A percentile compares a stretch with the other conserved stretches of the same genome.
Evolutionary conservation across 2,888 invertebrate species (phyloP).

Genomic region (Malachius bipustulatus): DNA sequence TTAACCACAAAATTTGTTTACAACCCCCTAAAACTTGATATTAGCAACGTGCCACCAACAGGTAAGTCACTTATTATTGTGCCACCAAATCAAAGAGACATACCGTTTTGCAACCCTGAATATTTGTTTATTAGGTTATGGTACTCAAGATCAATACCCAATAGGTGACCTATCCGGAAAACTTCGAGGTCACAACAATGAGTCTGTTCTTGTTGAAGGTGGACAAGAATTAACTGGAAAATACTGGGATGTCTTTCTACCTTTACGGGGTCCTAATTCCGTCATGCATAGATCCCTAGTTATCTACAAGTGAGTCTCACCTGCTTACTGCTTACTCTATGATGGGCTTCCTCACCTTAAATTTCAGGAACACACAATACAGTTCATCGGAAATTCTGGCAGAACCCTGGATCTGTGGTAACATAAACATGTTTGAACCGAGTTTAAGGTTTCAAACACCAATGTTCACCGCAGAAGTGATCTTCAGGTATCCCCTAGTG

Average conservation of each 20-base stretch:
- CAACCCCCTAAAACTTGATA: conserved; percentile 56
- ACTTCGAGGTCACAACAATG: conserved; percentile 59
- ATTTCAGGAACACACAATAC: conserved; percentile 40
- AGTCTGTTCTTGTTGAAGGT: conserved; percentile 54
- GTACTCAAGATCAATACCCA: conserved; percentile 82
- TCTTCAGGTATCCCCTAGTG: conserved; percentile 69
- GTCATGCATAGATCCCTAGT: conserved; percentile 71
- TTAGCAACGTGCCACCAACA: conserved; percentile 50
- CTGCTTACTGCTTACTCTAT: conserved; percentile 4
- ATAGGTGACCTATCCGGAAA: conserved; percentile 85
- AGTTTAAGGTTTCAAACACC: conserved; percentile 56
- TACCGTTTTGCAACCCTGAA: not conserved
- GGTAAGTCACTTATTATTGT: conserved; percentile 35
- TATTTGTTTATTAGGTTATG: conserved; percentile 42
- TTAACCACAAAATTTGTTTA: conserved; percentile 60
- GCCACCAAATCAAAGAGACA: not conserved
- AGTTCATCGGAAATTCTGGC: conserved; percentile 33
- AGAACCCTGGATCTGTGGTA: conserved; percentile 52
- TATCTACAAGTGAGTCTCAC: conserved; percentile 50
- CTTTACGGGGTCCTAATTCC: conserved; percentile 67
- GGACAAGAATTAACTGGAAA: conserved; percentile 61
- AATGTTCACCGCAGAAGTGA: conserved; percentile 66
- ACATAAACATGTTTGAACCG: conserved; percentile 49
- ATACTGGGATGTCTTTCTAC: conserved; percentile 77
- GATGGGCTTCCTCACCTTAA: conserved; percentile 6